These are phyloP conservation scores for Plectropomus leopardus DNA, from an alignment of 2,113 vertebrate genomes.

Conservation along the genomic window DNA sequence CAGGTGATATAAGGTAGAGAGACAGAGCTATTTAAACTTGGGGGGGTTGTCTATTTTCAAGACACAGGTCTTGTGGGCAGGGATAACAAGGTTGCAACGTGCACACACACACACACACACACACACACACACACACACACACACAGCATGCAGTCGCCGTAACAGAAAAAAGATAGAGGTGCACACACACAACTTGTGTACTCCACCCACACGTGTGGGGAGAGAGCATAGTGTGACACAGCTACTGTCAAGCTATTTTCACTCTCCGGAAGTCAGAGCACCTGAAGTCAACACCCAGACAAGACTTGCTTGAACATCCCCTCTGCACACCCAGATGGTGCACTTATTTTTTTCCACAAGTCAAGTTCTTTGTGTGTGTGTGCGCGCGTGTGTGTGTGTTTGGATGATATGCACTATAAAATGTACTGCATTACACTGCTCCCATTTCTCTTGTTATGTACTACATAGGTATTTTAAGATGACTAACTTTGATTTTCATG, in stretches of 20 bases:
- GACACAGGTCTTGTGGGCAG: conserved; percentile 41
- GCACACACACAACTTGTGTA: conserved; percentile 34
- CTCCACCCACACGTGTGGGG: conserved; percentile 31
- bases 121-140: conserved; percentile 12
- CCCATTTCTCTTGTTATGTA: too few species aligned
- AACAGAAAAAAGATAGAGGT: conserved; percentile 7
- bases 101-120: conserved; percentile 11
- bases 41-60: conserved; percentile 35
- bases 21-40: conserved; percentile 59
- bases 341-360: neutral
- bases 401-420: neutral
- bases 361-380: conserved; percentile 3
- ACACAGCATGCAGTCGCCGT: neutral
- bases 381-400: neutral
- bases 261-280: conserved; percentile 7
- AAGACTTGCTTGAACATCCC: conserved; percentile 7
- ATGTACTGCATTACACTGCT: neutral
- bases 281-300: conserved; percentile 36
- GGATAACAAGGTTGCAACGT: conserved; percentile 20
- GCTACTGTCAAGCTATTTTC: conserved; percentile 48
- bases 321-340: neutral
- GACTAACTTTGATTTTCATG: too few species aligned
- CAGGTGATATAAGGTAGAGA: conserved; percentile 58
- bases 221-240: conserved; percentile 34
- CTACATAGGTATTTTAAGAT: too few species aligned